Base-by-base conservation (phyloP, 2,888 invertebrate species). In the Idaea dimidiata region DNA sequence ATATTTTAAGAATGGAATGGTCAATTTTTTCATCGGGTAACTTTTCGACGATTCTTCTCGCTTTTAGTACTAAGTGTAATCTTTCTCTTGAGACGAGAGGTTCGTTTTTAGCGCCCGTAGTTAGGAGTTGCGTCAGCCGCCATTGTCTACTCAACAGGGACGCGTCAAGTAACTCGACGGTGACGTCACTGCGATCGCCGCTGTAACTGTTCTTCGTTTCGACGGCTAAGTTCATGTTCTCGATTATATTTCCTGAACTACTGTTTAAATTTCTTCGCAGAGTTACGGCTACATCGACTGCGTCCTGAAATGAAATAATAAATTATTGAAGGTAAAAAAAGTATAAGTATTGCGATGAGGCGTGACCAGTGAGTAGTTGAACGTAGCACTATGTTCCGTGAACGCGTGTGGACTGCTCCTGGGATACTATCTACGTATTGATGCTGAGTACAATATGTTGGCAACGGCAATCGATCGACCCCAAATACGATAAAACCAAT, bases 191-290 rank as follows among this genome's bases (percentile, higher is more conserved):
- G 74, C 95, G 95, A 16, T 94, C 89, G 72, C 94, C 93, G 10
- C 32, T 32, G 80, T 95, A 95, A 54, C 95, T 89, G 83, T 97
- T 97, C 74, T 95, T 95, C 0, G 96, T 89, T 76, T 94, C 95
- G 3, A 96, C 85, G 53, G 95, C 94, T 14, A 97, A 78, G 59
- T 95, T 95, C 78, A 97, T 87, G 60, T 94, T 94, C 72, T 95
- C 94, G 43, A 87, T 79, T 14, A 83, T 78, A 7, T 86, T 83
- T 0, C 79, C 84, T 6, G 81, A 77, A 6, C 79, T 70, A 16
- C 83, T 83, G 57, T 87, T 84, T 16, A 93, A 82, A 71, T 93
- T 94, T 65, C 94, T 88, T 4, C 93, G 87, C 0, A 93, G 93
- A 1, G 91, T 88, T 0, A 93, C 91, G n/a, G 91, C 87, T 16